A percentile compares a stretch with the other conserved stretches of the same genome.
Evolutionary conservation across 2,113 vertebrate species (phyloP).

Genomic region (Neofelis nebulosa): DNA sequence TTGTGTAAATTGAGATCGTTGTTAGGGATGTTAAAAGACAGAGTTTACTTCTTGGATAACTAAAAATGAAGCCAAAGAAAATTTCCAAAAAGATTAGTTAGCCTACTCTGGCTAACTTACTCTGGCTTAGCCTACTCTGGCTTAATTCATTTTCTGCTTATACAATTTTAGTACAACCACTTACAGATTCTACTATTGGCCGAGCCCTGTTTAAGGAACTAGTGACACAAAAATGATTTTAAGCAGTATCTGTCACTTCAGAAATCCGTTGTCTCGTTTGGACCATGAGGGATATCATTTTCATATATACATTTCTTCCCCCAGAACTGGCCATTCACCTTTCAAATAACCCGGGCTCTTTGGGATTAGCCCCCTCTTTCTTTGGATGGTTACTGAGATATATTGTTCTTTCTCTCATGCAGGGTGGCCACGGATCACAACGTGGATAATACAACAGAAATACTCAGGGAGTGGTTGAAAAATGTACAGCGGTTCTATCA

Average conservation of each 20-base stretch:
- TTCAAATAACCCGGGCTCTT: neutral
- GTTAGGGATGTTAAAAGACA: neutral
- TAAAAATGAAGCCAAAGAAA: neutral
- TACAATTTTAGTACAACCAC: neutral
- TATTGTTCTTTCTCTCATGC: conserved; percentile 16
- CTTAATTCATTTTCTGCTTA: neutral
- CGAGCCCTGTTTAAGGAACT: neutral
- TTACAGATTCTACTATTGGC: neutral
- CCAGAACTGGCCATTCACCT: neutral
- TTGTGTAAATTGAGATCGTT: neutral
- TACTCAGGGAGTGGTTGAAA: conserved; percentile 95
- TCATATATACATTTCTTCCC: neutral
- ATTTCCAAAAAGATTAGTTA: neutral
- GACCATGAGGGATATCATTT: neutral
- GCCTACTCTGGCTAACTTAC: no score
- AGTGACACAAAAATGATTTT: neutral
- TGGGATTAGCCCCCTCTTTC: neutral
- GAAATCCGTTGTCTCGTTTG: neutral
- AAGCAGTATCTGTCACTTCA: neutral
- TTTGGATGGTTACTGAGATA: neutral
- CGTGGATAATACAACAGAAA: conserved; percentile 93
- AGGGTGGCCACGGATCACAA: conserved; percentile 97
- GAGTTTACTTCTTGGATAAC: neutral
- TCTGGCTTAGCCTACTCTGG: neutral
- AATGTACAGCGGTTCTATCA: conserved; percentile 92